Base-by-base conservation (phyloP, 1,140 invertebrate genomes). In the Saxidomus purpurata region DNA sequence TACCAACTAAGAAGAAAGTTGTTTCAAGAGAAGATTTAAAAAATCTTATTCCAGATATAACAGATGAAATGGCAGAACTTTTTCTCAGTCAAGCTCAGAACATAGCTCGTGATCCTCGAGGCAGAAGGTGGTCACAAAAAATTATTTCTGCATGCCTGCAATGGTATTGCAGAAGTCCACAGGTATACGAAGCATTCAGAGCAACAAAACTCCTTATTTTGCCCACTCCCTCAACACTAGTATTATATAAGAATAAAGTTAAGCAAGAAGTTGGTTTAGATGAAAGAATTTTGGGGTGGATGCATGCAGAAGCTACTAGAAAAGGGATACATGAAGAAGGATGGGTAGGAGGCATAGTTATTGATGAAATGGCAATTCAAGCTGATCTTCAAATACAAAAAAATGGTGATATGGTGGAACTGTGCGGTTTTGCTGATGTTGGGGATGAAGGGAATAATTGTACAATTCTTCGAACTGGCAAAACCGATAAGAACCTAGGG, bases 191-290 rank as follows among this genome's bases (percentile, higher is more conserved):
- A 52, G 79, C 63, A 55, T 86, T 74, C 36, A 28, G 83, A 0
- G 43, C 79, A 22, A 77, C 69, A 81, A 79, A 83, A 77, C 49
- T 76, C 25, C 13, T 91, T 9, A 0, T 89, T 17, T 36, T 90
- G 38, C 86, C 89, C 55, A 89, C 67, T 61, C 81, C 76, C 31
- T 82, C 69, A 38, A 69, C 47, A n/a, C 38, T 90, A 9, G 17
- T 88, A 28, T 43, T 89, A 1, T 91, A 88, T 43, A 92, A 91
- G 85, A 91, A 89, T 61, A 91, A 47, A 40, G 19, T 91, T 43
- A 76, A 89, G 17, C 80, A 91, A 36, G 81, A 87, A 81, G n/a
- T 43, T 34, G 90, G 90, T 6, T 88, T 91, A 86, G 47, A 92
- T 74, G 84, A 79, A 6, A 79, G 87, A 15, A 52, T 90, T 19